A percentile compares a stretch with the other conserved stretches of the same genome.
phyloP scores from a whole-genome alignment of 2,113 vertebrate genomes.

The Taxidea taxus region DNA sequence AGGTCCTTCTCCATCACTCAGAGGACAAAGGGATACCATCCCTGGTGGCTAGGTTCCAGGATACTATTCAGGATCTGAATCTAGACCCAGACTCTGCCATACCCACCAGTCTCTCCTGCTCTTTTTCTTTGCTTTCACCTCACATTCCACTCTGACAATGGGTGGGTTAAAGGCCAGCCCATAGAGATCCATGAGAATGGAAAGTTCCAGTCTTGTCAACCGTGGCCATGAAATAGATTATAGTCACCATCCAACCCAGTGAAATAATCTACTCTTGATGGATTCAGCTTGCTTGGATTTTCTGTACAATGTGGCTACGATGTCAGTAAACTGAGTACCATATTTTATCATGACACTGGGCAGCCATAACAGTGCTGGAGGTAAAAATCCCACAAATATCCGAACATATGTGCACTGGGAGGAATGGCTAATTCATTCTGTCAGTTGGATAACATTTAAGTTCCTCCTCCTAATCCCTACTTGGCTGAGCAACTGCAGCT shows the following conservation, averaged over 20 bases:
- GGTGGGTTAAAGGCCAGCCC: background rate
- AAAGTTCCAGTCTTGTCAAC: background rate
- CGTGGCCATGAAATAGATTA: too few species aligned
- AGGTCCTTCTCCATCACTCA: accelerated
- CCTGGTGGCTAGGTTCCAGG: too few species aligned
- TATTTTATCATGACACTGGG: background rate
- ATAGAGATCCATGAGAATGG: accelerated
- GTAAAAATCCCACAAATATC: background rate
- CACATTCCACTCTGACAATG: background rate
- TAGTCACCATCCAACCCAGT: background rate
- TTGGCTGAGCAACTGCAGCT: background rate
- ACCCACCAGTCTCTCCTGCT: background rate
- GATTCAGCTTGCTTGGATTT: background rate
- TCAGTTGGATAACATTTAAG: background rate
- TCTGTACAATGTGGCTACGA: background rate
- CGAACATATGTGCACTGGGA: background rate
- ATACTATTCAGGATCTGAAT: background rate
- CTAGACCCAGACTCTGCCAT: background rate
- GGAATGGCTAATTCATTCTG: background rate
- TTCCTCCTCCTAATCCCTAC: background rate
- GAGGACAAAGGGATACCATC: background rate
- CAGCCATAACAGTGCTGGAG: background rate
- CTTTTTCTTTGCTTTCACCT: background rate
- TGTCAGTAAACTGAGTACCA: background rate
- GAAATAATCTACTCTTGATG: background rate